These are phyloP conservation scores for Danio choprae DNA, from an alignment of 2,797 vertebrate species.

Conservation along the genomic window DNA sequence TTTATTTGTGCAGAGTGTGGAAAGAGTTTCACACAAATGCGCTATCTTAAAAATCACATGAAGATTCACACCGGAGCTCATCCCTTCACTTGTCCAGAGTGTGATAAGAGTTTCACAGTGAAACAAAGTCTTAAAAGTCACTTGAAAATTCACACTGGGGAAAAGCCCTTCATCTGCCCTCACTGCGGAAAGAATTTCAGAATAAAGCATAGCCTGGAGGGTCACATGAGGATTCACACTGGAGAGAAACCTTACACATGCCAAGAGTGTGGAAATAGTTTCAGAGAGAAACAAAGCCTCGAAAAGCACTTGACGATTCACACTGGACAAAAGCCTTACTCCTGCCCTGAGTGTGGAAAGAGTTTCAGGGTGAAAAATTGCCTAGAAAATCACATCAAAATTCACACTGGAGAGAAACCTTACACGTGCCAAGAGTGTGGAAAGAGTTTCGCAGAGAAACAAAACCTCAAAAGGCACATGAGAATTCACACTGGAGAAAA, in stretches of 20 bases:
- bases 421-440: background rate
- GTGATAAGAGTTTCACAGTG: background rate
- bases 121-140: background rate
- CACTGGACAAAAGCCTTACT: background rate
- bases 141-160: background rate
- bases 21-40: background rate
- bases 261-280: background rate
- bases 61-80: background rate
- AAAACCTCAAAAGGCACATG: background rate
- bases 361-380: background rate
- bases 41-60: background rate
- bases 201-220: background rate
- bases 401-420: too few species aligned
- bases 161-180: background rate
- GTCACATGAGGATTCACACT: background rate
- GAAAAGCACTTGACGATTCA: background rate
- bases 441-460: background rate
- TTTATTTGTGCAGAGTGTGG: background rate
- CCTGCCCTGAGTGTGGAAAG: background rate
- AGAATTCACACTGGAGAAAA: background rate
- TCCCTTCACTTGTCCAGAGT: background rate
- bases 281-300: background rate
- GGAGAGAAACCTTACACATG: background rate
- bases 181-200: background rate
- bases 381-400: background rate